Conservation (phyloP, 2,113 vertebrate species). For the Pardalotus punctatus region DNA sequence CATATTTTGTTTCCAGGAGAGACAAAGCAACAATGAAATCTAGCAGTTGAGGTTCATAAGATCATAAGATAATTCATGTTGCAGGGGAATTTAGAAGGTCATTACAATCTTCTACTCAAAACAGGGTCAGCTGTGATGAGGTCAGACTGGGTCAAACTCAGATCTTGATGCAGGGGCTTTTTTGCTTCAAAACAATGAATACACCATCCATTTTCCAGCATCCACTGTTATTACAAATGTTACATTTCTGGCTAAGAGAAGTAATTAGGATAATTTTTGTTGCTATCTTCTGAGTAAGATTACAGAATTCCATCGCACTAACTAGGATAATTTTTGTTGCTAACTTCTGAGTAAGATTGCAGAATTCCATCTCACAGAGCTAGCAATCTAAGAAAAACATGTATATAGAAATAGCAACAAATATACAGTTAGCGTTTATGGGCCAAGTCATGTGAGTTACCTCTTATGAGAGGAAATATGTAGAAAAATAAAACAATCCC, state of each 20-base stretch:
- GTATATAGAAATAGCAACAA: not conserved
- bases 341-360: not conserved
- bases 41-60: not conserved
- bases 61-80: not conserved
- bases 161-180: not conserved
- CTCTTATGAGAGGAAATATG: not conserved
- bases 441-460: not conserved
- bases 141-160: not conserved
- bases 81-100: not conserved
- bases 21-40: not conserved
- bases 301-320: not conserved
- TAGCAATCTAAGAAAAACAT: not conserved
- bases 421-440: not conserved
- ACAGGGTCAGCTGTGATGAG: not conserved
- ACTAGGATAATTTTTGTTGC: not conserved
- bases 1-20: not conserved
- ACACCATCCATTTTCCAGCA: not conserved
- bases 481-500: constrained; percentile 9
- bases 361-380: not conserved
- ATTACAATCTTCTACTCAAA: not conserved
- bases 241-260: not conserved
- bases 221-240: not conserved
- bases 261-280: not conserved
- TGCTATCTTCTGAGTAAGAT: not conserved
- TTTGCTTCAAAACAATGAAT: not conserved